These are phyloP conservation scores for Tolypeutes matacus DNA, from an alignment of 2,797 vertebrate genomes.

Conservation along the genomic window DNA sequence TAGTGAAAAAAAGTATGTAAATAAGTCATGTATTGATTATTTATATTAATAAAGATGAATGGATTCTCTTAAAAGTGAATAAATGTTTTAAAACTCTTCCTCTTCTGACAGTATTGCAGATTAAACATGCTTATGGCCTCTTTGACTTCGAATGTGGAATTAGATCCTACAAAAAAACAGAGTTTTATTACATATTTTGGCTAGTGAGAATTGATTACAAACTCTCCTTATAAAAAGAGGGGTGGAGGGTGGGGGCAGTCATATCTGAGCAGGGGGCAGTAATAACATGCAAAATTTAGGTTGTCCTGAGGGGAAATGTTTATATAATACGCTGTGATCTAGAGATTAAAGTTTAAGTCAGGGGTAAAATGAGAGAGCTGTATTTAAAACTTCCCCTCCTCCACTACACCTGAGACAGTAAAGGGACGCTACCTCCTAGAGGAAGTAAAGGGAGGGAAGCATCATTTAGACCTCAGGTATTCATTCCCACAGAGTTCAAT, in stretches of 20 bases:
- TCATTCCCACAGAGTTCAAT: neutral
- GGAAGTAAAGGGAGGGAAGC: neutral
- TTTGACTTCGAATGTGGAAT: neutral
- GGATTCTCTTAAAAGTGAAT: neutral
- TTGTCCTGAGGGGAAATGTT: neutral
- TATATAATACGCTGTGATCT: neutral
- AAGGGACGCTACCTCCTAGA: neutral
- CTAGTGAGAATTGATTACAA: neutral
- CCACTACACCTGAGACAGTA: neutral
- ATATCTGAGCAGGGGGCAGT: neutral
- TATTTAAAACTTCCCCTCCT: neutral
- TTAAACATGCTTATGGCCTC: neutral
- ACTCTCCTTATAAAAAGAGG: neutral
- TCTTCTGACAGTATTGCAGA: neutral
- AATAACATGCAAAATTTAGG: neutral
- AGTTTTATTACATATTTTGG: neutral
- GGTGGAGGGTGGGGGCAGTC: neutral
- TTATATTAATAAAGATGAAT: neutral
- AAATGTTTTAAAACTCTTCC: neutral
- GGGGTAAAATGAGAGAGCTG: neutral
- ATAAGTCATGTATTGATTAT: neutral
- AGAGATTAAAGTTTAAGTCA: neutral
- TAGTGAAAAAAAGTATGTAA: neutral
- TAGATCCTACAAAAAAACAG: neutral
- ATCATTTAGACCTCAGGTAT: neutral